Conservation (phyloP, 1,140 invertebrate genomes). For the Acarapis woodi region DNA sequence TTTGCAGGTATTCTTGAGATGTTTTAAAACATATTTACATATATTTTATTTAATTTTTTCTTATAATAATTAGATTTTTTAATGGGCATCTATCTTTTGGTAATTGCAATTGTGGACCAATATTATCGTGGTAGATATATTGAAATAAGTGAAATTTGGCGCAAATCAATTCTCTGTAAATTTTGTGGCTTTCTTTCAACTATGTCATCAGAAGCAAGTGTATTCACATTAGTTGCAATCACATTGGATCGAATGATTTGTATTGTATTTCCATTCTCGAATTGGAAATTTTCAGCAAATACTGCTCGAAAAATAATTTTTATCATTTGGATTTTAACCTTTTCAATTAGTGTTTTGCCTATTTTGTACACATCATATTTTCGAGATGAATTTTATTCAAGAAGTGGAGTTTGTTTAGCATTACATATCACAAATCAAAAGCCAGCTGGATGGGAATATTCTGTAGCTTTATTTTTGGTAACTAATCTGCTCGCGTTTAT, state of each 20-base stretch:
- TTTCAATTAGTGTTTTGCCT: slow-evolving; percentile 31
- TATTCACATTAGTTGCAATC: slow-evolving; percentile 41
- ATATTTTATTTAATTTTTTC: too few relatives aligned
- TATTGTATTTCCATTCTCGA: slow-evolving; percentile 33
- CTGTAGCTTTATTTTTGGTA: slow-evolving; percentile 35
- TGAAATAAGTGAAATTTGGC: slow-evolving; percentile 19
- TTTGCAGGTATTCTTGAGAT: too few relatives aligned
- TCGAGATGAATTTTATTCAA: slow-evolving; percentile 33
- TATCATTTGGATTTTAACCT: slow-evolving; percentile 30
- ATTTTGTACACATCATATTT: slow-evolving; percentile 28
- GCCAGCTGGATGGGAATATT: slow-evolving; percentile 36
- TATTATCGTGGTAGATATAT: slow-evolving; percentile 21
- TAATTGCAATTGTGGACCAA: slow-evolving; percentile 33
- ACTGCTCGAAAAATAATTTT: slow-evolving; percentile 23
- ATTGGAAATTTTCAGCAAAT: slow-evolving; percentile 23
- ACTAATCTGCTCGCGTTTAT: slow-evolving; percentile 28
- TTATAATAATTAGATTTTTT: too few relatives aligned
- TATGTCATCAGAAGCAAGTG: slow-evolving; percentile 26
- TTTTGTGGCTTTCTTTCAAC: slow-evolving; percentile 22
- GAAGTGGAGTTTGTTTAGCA: slow-evolving; percentile 37
- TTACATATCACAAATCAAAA: slow-evolving; percentile 25
- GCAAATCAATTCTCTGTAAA: slow-evolving; percentile 18
- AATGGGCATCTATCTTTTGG: slow-evolving; percentile 42
- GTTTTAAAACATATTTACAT: too few relatives aligned
- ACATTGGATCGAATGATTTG: slow-evolving; percentile 38